Percentiles rank a stretch among this genome's conserved stretches.
Evolutionary conservation across 2,888 invertebrate genomes (phyloP).

Genomic region (Dasypolia templi): DNA sequence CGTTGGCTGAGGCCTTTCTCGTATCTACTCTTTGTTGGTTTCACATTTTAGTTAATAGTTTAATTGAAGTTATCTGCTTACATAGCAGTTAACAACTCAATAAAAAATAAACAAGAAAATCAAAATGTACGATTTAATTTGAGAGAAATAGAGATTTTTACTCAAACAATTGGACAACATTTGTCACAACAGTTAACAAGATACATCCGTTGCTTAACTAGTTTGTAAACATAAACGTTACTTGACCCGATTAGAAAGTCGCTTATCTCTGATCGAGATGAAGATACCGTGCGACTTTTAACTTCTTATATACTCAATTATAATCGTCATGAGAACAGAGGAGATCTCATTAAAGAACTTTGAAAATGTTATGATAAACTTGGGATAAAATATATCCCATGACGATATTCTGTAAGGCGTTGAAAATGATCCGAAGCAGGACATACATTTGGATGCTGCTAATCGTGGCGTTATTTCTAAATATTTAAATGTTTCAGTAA

Average conservation of each 20-base stretch:
- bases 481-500: slow-evolving; percentile 21
- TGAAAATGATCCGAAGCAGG: slow-evolving; percentile 30
- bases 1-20: slow-evolving; percentile 21
- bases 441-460: slow-evolving; percentile 48
- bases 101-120: slow-evolving; percentile 32
- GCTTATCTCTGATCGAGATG: slow-evolving; percentile 84
- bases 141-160: slow-evolving; percentile 46
- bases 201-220: slow-evolving; percentile 82
- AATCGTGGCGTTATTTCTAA: slow-evolving; percentile 31
- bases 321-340: slow-evolving; percentile 67
- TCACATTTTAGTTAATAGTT: slow-evolving; percentile 39
- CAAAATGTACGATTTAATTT: slow-evolving; percentile 49
- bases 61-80: slow-evolving; percentile 41
- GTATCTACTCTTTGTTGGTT: slow-evolving; percentile 26
- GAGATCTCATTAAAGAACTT: slow-evolving; percentile 62
- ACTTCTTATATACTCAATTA: slow-evolving; percentile 75
- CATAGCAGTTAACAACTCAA: slow-evolving; percentile 33
- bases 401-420: slow-evolving; percentile 36
- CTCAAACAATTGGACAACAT: slow-evolving; percentile 75
- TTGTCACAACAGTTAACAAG: slow-evolving; percentile 75
- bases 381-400: slow-evolving; percentile 31
- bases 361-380: slow-evolving; percentile 55
- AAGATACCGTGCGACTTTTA: slow-evolving; percentile 81
- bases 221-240: slow-evolving; percentile 85
- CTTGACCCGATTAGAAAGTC: slow-evolving; percentile 86